Base-by-base conservation (phyloP, 2,888 invertebrate species). In the Limulus polyphemus region DNA sequence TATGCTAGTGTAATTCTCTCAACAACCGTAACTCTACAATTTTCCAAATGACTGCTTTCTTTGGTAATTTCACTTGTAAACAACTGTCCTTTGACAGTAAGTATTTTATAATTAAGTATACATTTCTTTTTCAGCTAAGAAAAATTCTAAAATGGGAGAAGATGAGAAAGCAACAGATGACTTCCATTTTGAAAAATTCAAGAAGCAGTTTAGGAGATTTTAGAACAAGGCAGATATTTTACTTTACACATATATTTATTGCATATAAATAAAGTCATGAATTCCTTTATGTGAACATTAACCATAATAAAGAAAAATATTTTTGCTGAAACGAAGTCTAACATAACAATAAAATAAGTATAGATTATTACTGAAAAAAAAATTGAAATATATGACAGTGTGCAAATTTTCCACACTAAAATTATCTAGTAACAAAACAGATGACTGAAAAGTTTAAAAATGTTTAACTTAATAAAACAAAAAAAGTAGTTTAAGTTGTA, bases 101-200 rank as follows among this genome's bases (percentile, higher is more conserved):
- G 14, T 50, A 9, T 50, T 56, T 13, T 56, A 10, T 56, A 12
- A n/a, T 1, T 48, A 32, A 5, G 16, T 56, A 47, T 56, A 47
- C 10, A 16, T 56, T 47, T 17, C n/a, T 46, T 14, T 50, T 51
- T 16, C 47, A 52, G 13, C 59, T 11, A 14, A 16, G 13, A 54
- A 54, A 54, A 54, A 54, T 54, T 58, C 60, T 64, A 56, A 47
- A 56, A 50, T 49, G 46, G 51, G 46, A 46, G 84, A 84, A 72
- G 87, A 86, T 52, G 93, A 94, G 75, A 87, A 92, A 71, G 95
- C 95, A 0, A 94, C 95, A 0, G 97, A 97, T 76, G 95, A 97
- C 79, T 95, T 91, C 75, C 92, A 95, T 77, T 95, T 91, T 78
- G 95, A 95, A 76, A 88, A 88, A 75, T 97, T 97, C 75, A 92